Percentiles rank a stretch among this genome's conserved stretches.
These are phyloP conservation scores for Andrena hattorfiana DNA, from an alignment of 2,888 invertebrate genomes.

Conservation along the genomic window DNA sequence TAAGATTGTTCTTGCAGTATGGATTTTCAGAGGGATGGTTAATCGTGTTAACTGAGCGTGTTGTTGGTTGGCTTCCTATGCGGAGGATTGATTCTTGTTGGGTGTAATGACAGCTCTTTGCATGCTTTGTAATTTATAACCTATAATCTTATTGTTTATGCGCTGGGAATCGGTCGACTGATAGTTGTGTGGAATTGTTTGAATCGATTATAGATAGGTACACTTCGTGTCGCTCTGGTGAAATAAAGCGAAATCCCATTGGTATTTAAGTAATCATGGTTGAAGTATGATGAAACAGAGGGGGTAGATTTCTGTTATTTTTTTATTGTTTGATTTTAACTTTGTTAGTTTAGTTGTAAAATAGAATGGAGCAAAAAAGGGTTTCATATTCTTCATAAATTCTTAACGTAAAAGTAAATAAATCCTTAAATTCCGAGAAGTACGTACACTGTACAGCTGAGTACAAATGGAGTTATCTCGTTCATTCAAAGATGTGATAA, in stretches of 20 bases:
- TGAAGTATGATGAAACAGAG: background rate
- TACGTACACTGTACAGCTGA: too few species aligned
- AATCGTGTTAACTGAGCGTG: background rate
- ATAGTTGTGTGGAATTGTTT: background rate
- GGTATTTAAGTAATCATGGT: background rate
- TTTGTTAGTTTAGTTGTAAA: background rate
- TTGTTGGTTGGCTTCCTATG: background rate
- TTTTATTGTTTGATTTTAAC: background rate
- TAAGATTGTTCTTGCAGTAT: too few species aligned
- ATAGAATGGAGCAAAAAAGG: background rate
- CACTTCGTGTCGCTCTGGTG: background rate
- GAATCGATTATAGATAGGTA: background rate
- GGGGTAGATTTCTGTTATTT: background rate
- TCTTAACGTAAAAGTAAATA: too few species aligned
- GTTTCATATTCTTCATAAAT: background rate
- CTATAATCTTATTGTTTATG: background rate
- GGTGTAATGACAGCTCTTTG: background rate
- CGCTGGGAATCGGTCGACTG: background rate
- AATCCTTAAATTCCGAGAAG: too few species aligned
- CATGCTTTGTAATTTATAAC: constrained; percentile 15
- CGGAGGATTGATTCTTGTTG: background rate
- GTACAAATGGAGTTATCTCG: too few species aligned
- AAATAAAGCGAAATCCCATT: background rate
- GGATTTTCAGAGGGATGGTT: too few species aligned
- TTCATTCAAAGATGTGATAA: too few species aligned